Evolutionary conservation across 2,113 vertebrate species (phyloP), one percentile per base, ranked within the genome.

Genomic region (Gambusia holbrooki): DNA sequence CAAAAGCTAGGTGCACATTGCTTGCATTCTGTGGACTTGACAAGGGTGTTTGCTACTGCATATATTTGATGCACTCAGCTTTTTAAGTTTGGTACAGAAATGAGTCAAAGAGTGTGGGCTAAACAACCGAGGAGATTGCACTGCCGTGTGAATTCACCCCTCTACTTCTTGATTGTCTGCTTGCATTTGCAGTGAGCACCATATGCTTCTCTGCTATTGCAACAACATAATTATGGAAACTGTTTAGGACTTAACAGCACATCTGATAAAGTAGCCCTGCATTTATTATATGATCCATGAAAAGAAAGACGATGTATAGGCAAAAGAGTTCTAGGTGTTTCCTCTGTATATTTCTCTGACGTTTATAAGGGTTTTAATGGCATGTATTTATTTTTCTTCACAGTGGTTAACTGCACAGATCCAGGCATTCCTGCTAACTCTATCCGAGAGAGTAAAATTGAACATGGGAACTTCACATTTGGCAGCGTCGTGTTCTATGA

Each of bases 371-470:
- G 45, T 5, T 10, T 0, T 74, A 60, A 73, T 1, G 63, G 19
- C 19, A 5, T 77, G 30, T 58, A 9, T 66, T n/a, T 66, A 33
- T 60, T 25, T 42, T 17, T 54, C 66, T 45, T 62, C 22, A 83
- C 81, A 99, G 97, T 99, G 91, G 96, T 98, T 61, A 99, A 99
- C 92, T 99, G 97, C 88, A 96, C 96, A 15, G 97, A 99, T 90
- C 97, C 97, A 15, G 97, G 97, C 66, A 97, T 99, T 83, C 96
- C 97, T 81, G 96, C 95, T 87, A 99, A 98, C 93, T 98, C 96
- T 25, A 98, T 98, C 89, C 92, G 97, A 87, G 97, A 99, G 94
- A 99, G 98, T 87, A 99, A 99, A 94, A 99, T 98, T 0, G 98
- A 99, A 87, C 97, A 98, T 27, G 98, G 98, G 22, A 98, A 99